phyloP scores from a whole-genome alignment of 1,140 invertebrate species.

The Dreissena rostriformis region DNA sequence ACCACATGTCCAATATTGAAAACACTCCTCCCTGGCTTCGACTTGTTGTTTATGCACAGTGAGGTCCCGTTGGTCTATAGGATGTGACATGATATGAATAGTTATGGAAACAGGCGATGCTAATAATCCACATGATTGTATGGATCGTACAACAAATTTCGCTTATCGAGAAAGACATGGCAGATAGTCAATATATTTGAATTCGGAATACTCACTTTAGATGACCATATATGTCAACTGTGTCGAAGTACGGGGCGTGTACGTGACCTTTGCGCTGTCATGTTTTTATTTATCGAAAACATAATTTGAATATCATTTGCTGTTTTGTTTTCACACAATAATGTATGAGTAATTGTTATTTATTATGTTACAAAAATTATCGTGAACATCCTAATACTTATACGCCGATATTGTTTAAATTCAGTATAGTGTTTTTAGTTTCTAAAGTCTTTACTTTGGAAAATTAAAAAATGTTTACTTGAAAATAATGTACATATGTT shows the following conservation, averaged over 20 bases:
- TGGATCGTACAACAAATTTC: neutral
- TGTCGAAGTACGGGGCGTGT: neutral
- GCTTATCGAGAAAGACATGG: conserved; percentile 2
- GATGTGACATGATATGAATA: conserved; percentile 40
- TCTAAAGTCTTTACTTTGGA: too few species aligned
- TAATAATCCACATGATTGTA: neutral
- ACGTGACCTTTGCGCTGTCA: neutral
- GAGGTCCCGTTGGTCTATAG: neutral
- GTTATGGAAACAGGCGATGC: conserved; percentile 1
- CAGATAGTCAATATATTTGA: neutral
- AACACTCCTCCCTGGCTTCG: neutral
- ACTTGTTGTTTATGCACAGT: conserved; percentile 39
- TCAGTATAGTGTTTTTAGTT: too few species aligned
- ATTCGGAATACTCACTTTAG: neutral
- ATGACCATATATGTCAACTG: conserved; percentile 5
- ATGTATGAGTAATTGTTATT: too few species aligned
- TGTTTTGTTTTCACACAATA: too few species aligned
- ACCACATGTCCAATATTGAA: neutral
- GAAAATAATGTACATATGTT: too few species aligned
- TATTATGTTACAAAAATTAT: too few species aligned
- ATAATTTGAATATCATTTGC: too few species aligned
- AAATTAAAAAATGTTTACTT: too few species aligned
- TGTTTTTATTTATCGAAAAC: neutral
- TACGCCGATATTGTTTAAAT: too few species aligned
- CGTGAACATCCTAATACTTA: too few species aligned